These are phyloP conservation scores for Eriosoma lanigerum DNA, from an alignment of 1,140 invertebrate genomes.

Conservation along the genomic window DNA sequence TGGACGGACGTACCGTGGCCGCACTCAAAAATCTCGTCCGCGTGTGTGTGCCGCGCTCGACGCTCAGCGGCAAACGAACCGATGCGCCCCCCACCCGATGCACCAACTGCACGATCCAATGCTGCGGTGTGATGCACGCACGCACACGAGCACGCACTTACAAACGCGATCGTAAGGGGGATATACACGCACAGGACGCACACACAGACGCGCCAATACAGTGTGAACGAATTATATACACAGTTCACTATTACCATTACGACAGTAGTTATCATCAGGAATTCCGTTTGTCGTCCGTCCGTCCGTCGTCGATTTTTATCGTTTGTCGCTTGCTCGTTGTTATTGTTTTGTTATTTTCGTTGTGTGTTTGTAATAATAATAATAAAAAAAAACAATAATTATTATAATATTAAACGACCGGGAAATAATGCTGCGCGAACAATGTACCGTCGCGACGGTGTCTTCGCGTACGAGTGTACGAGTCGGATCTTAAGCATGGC, in stretches of 20 bases:
- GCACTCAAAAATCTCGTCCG: conserved; percentile 20
- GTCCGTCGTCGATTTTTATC: not conserved
- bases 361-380: too few relatives aligned
- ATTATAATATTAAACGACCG: not conserved
- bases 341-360: not conserved
- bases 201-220: not conserved
- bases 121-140: not conserved
- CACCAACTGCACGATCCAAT: not conserved
- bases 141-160: not conserved
- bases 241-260: too few relatives aligned
- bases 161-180: not conserved
- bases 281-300: conserved; percentile 35
- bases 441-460: not conserved
- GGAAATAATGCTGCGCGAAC: not conserved
- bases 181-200: not conserved
- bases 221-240: too few relatives aligned
- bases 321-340: not conserved
- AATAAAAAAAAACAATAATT: not conserved
- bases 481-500: conserved; percentile 1
- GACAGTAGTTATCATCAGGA: conserved; percentile 15
- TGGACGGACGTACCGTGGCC: too few relatives aligned
- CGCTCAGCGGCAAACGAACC: not conserved
- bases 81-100: not conserved
- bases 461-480: conserved; percentile 14
- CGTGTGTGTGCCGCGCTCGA: not conserved